Evolutionary conservation across 2,888 invertebrate species (phyloP).

Genomic region (Dryobota labecula): DNA sequence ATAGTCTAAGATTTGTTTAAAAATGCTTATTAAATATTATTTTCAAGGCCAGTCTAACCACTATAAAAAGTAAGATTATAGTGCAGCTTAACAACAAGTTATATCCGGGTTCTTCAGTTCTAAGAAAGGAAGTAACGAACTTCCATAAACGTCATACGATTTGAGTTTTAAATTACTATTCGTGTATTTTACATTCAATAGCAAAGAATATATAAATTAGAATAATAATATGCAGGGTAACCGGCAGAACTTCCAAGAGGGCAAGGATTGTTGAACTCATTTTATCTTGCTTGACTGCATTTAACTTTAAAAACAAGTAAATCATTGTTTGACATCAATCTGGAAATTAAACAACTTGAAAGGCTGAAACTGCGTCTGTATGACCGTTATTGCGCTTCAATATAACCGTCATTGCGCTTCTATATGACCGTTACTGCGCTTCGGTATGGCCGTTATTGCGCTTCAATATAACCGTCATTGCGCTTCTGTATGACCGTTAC

Average conservation of each 20-base stretch:
- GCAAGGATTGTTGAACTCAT: constrained; percentile 17
- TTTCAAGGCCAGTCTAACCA: neutral
- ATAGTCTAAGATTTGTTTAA: neutral
- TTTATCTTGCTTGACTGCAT: constrained; percentile 25
- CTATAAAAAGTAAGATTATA: neutral
- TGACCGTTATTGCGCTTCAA: neutral
- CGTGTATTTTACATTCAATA: constrained; percentile 38
- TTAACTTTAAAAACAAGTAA: neutral
- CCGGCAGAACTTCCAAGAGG: constrained; percentile 22
- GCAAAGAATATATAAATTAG: constrained; percentile 37
- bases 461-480: neutral
- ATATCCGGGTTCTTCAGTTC: constrained; percentile 1
- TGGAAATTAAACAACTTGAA: neutral
- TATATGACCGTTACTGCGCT: neutral
- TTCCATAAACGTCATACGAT: constrained; percentile 20
- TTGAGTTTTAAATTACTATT: constrained; percentile 24
- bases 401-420: neutral
- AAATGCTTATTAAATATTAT: neutral
- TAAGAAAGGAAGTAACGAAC: constrained; percentile 19
- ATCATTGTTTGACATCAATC: neutral
- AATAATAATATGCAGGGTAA: constrained; percentile 33
- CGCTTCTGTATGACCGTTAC: neutral
- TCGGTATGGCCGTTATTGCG: neutral
- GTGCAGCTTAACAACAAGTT: neutral
- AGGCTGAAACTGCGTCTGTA: constrained; percentile 1